Evolutionary conservation across 2,113 vertebrate genomes (phyloP).

Genomic region (Mesembrinibis cayennensis): DNA sequence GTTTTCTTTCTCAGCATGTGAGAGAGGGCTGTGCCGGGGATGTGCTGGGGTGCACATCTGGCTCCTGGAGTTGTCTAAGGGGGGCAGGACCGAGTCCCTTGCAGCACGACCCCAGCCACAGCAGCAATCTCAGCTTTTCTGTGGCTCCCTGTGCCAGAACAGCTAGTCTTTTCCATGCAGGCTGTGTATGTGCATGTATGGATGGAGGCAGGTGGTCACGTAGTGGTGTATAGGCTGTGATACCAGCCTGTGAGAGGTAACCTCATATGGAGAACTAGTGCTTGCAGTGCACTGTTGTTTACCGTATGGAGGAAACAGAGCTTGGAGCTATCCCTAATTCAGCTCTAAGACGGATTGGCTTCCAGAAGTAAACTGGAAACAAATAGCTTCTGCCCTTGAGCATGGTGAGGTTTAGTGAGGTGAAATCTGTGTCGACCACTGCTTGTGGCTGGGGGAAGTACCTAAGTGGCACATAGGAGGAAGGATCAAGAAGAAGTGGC

Average conservation of each 20-base stretch:
- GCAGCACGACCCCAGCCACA: not conserved
- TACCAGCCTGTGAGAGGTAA: not conserved
- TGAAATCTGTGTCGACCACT: not conserved
- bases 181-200: fast-evolving
- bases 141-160: not conserved
- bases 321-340: not conserved
- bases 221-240: not conserved
- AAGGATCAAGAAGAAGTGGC: not conserved
- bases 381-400: not conserved
- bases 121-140: not conserved
- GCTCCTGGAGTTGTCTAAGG: not conserved
- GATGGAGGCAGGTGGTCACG: not conserved
- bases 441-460: not conserved
- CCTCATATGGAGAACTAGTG: not conserved
- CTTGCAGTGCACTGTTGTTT: not conserved
- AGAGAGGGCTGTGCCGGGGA: not conserved
- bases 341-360: not conserved
- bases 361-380: not conserved
- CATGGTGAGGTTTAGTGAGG: not conserved
- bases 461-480: not conserved
- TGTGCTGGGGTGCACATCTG: not conserved
- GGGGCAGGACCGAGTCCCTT: not conserved
- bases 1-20: not conserved
- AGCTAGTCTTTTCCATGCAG: not conserved
- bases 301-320: not conserved